Percentiles rank a stretch among this genome's conserved stretches.
These are phyloP conservation scores for Bolborhynchus lineola DNA, from an alignment of 2,113 vertebrate genomes.

Conservation along the genomic window DNA sequence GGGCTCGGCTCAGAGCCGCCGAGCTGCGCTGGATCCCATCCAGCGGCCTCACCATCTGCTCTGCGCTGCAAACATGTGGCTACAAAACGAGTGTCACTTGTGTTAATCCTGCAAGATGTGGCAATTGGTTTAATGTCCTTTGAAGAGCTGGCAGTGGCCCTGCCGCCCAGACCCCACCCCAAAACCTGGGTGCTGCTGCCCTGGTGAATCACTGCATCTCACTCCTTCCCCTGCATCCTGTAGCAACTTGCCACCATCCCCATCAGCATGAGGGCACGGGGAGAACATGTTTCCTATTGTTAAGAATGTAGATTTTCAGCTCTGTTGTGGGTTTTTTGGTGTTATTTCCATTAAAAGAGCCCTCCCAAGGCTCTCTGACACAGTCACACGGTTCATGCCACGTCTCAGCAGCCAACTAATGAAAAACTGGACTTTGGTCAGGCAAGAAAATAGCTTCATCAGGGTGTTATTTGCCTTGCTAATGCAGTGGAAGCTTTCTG, in stretches of 20 bases:
- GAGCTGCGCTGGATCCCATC: slow-evolving; percentile 2
- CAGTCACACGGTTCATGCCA: background rate
- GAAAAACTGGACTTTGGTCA: slow-evolving; percentile 47
- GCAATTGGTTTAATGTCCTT: background rate
- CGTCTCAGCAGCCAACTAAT: slow-evolving; percentile 32
- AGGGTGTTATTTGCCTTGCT: slow-evolving; percentile 40
- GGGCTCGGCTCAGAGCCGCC: background rate
- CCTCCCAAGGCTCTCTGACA: background rate
- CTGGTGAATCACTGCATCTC: accelerated
- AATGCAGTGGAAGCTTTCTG: background rate
- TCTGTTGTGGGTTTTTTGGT: accelerated
- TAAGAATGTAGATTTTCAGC: background rate
- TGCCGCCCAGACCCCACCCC: background rate
- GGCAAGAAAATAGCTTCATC: slow-evolving; percentile 38
- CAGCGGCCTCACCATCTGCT: slow-evolving; percentile 58
- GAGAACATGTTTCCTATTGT: background rate
- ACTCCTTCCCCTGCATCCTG: background rate
- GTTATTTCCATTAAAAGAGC: accelerated
- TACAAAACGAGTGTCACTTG: slow-evolving; percentile 68
- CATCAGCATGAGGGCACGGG: accelerated
- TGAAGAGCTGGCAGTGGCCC: background rate
- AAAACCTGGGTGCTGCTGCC: background rate
- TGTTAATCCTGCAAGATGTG: slow-evolving; percentile 1
- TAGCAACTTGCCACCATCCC: accelerated
- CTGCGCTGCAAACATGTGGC: slow-evolving; percentile 56